Evolutionary conservation across 2,888 invertebrate species (phyloP), one percentile per base, ranked within the genome.

Genomic region (Phalera bucephala): DNA sequence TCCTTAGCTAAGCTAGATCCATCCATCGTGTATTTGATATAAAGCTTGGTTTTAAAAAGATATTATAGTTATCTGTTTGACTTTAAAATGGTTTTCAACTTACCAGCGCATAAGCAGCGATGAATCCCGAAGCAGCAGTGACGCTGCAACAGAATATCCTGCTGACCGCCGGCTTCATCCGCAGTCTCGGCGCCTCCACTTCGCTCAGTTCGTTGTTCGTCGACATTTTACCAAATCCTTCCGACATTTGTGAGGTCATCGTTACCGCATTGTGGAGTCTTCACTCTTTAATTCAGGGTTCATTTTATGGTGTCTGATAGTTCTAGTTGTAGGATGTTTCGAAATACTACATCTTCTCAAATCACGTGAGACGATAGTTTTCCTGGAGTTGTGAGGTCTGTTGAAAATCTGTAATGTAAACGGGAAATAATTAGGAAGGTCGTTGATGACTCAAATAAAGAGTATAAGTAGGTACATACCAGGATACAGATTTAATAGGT

Each of bases 61-160:
- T n/a, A n/a, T n/a, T n/a, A n/a, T n/a, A n/a, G n/a, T n/a, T n/a
- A n/a, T n/a, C n/a, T n/a, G n/a, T n/a, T n/a, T n/a, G n/a, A n/a
- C n/a, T n/a, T n/a, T n/a, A n/a, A n/a, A n/a, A n/a, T n/a, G n/a
- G n/a, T n/a, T n/a, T n/a, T n/a, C 9, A 4, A 52, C 80, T 77
- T 60, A 90, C 90, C 78, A 90, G 62, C 37, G 90, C 90, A 61
- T 90, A 90, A 20, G 90, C 90, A 34, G 90, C 90, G 9, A 90
- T 77, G 40, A 90, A 90, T 0, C 90, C 90, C 0, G 90, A 80
- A 1, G 90, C 90, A 11, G 90, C 90, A 0, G 89, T 90, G 1
- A 90, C 89, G 34, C 90, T 90, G 60, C 90, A 90, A 60, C 90
- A 90, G 61, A 89, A 90, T 56, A 90, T 81, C 39, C 72, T 82